Evolutionary conservation across 2,797 vertebrate species (phyloP), one percentile per base, ranked within the genome.

Genomic region (Propithecus deckenii): DNA sequence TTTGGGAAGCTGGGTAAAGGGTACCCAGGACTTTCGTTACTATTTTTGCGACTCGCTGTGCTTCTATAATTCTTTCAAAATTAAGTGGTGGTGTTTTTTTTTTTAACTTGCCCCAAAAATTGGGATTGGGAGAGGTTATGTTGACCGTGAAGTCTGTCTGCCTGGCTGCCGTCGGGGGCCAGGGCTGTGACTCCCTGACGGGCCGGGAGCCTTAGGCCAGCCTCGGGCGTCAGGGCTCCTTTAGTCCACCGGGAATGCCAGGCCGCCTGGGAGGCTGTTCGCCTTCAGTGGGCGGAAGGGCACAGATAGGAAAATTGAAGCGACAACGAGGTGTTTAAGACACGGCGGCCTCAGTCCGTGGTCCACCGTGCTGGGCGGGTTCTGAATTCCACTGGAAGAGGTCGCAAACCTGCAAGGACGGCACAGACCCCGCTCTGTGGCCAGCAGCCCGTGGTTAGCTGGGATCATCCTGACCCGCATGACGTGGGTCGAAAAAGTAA

Each of bases 91-190:
- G 41, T 41, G 41, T 43, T 57, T 80, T 28, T 28, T 38, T 38
- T 80, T 38, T 11, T 38, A 38, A 71, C 15, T 52, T 23, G 35
- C 32, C 48, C 11, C 23, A 35, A 50, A 22, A 15, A 22, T 6
- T 1, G 1, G 30, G n/a, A 7, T 20, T 14, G 63, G 28, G 9
- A 3, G 18, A 61, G 79, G 20, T 1, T 15, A 3, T 8, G 1
- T 0, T 25, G 41, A 38, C 18, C 1, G 0, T 18, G n/a, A 48
- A 57, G 78, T 78, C n/a, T 1, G 1, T 2, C 22, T 10, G 0
- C 32, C 50, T 25, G n/a, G 41, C 35, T 1, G 8, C 11, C 22
- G 0, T 25, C 4, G 13, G 20, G 0, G 12, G 46, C n/a, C 28
- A 2, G 46, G 85, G 20, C 57, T 20, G 15, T 32, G 0, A 3